phyloP scores from a whole-genome alignment of 2,888 invertebrate genomes.

The Malthinus flaveolus region DNA sequence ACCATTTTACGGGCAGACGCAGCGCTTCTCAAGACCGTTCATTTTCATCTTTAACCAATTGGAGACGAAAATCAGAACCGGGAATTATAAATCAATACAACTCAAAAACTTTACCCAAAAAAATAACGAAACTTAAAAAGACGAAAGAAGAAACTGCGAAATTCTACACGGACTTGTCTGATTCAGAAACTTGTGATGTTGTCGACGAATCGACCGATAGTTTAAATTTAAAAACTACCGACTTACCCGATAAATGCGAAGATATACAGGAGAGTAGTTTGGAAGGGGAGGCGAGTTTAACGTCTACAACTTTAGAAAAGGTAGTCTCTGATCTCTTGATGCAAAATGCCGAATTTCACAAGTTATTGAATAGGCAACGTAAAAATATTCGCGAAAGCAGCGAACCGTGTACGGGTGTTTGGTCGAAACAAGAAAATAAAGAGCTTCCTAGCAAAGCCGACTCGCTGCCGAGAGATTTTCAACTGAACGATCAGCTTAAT shows the following conservation, averaged over 20 bases:
- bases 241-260: conserved; percentile 52
- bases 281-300: conserved; percentile 41
- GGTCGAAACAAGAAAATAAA: conserved; percentile 69
- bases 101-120: conserved; percentile 70
- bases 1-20: conserved; percentile 52
- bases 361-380: conserved; percentile 75
- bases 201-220: conserved; percentile 65
- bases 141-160: conserved; percentile 64
- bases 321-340: conserved; percentile 81
- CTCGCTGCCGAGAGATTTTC: conserved; percentile 78
- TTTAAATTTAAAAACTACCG: conserved; percentile 49
- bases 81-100: conserved; percentile 62
- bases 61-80: conserved; percentile 75
- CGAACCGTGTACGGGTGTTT: conserved; percentile 53
- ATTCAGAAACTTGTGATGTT: conserved; percentile 59
- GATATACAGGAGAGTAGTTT: conserved; percentile 48
- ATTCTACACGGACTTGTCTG: conserved; percentile 70
- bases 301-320: conserved; percentile 66
- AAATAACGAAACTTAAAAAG: conserved; percentile 71
- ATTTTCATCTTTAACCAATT: conserved; percentile 64
- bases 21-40: conserved; percentile 55
- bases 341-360: conserved; percentile 82
- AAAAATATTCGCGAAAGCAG: conserved; percentile 51
- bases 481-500: conserved; percentile 62
- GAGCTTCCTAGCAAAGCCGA: conserved; percentile 76